Evolutionary conservation across 2,797 vertebrate genomes (phyloP).

Genomic region (Hippopotamyrus pictus): DNA sequence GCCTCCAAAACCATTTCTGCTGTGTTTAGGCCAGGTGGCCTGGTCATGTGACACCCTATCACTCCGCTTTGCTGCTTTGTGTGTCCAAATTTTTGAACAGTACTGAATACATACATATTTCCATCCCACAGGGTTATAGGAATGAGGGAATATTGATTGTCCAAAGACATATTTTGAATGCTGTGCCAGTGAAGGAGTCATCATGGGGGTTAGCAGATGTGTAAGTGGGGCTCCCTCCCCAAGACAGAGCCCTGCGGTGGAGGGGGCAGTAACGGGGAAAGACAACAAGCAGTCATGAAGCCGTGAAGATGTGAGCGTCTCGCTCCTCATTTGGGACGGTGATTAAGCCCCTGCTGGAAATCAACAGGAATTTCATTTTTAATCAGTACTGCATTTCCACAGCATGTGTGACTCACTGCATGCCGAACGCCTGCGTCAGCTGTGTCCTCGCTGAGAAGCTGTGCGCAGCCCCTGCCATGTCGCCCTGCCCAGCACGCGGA

Average conservation of each 20-base stretch:
- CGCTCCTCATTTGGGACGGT: background rate
- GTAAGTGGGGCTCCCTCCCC: background rate
- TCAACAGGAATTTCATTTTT: background rate
- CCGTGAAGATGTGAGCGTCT: background rate
- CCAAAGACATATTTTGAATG: background rate
- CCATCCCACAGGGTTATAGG: background rate
- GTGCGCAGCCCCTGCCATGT: background rate
- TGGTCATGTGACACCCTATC: background rate
- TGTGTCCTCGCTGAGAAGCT: background rate
- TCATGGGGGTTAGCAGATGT: background rate
- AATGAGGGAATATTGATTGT: background rate
- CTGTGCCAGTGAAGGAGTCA: background rate
- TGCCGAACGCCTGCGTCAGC: background rate
- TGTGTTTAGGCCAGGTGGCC: background rate
- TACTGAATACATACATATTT: background rate
- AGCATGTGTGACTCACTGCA: background rate
- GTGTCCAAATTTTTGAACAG: background rate
- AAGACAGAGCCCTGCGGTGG: background rate
- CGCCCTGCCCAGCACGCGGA: background rate
- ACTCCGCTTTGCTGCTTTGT: background rate
- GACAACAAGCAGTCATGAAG: background rate
- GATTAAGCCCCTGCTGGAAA: background rate
- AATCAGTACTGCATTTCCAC: background rate
- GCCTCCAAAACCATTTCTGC: background rate
- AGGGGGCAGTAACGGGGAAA: background rate